Evolutionary conservation across 2,888 invertebrate species (phyloP).

Genomic region (Meganola albula): DNA sequence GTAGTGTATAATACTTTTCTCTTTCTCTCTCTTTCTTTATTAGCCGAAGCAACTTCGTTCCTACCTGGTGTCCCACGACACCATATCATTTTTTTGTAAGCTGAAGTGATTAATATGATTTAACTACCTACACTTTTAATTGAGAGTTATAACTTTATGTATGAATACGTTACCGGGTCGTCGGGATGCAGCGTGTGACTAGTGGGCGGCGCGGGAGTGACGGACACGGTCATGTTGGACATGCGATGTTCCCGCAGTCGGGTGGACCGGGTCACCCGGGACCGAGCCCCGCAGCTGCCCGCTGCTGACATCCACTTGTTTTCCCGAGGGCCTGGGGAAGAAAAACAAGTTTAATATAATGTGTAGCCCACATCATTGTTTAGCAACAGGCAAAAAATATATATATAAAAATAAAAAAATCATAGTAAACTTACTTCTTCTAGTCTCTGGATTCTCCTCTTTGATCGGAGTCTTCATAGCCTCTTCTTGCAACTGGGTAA

Average conservation of each 20-base stretch:
- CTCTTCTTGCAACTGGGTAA: slow-evolving; percentile 17
- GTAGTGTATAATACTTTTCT: too few relatives aligned
- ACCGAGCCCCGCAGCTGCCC: slow-evolving; percentile 54
- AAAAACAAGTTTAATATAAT: too few relatives aligned
- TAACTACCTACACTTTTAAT: too few relatives aligned
- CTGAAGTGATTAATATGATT: too few relatives aligned
- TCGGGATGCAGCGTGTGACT: slow-evolving; percentile 35
- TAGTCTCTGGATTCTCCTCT: slow-evolving; percentile 50
- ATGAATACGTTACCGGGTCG: slow-evolving; percentile 57
- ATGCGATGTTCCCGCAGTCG: slow-evolving; percentile 70
- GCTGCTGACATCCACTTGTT: slow-evolving; percentile 69
- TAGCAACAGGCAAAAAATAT: neutral
- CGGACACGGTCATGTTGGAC: slow-evolving; percentile 74
- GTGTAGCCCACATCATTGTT: too few relatives aligned
- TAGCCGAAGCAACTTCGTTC: too few relatives aligned
- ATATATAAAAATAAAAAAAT: neutral
- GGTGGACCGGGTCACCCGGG: slow-evolving; percentile 53
- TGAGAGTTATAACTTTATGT: too few relatives aligned
- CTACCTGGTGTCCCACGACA: too few relatives aligned
- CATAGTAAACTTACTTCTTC: slow-evolving; percentile 52
- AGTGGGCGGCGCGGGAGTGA: slow-evolving; percentile 61
- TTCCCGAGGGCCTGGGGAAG: slow-evolving; percentile 60
- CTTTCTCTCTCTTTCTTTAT: too few relatives aligned
- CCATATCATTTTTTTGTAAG: too few relatives aligned
- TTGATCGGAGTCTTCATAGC: slow-evolving; percentile 47